These are phyloP conservation scores for Gadopsis bispinosus DNA, from an alignment of 2,797 vertebrate genomes.

Conservation along the genomic window DNA sequence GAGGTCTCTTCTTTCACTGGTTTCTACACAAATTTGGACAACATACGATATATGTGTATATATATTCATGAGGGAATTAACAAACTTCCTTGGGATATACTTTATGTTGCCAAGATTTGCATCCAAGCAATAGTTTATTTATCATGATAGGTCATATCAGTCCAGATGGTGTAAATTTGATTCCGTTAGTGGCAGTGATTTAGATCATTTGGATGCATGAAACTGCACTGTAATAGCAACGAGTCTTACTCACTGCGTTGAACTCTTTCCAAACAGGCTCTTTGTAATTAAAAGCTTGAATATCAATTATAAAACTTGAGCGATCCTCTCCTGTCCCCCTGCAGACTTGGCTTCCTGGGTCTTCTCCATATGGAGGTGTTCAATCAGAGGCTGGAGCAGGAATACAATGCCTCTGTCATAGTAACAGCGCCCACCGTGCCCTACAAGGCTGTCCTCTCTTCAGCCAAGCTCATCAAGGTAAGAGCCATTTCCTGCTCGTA, in stretches of 20 bases:
- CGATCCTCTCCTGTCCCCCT: constrained; percentile 19
- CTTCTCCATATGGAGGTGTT: constrained; percentile 99
- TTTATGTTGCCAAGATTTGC: constrained; percentile 13
- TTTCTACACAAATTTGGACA: constrained; percentile 8
- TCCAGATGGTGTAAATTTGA: constrained; percentile 39
- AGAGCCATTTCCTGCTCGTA: constrained; percentile 14
- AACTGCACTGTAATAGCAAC: background rate
- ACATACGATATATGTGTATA: background rate
- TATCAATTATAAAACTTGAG: constrained; percentile 28
- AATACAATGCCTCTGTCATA: constrained; percentile 95
- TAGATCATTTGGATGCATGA: constrained; percentile 12
- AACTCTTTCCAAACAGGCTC: constrained; percentile 45
- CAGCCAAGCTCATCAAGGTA: constrained; percentile 95
- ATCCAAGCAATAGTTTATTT: constrained; percentile 36
- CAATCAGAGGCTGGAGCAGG: constrained; percentile 97
- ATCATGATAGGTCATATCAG: constrained; percentile 15
- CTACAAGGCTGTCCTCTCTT: constrained; percentile 93
- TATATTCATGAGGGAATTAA: constrained; percentile 7
- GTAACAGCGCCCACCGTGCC: constrained; percentile 95
- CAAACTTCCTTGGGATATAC: constrained; percentile 6
- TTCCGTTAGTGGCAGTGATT: constrained; percentile 5
- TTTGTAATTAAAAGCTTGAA: constrained; percentile 51
- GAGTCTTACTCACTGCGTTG: constrained; percentile 17
- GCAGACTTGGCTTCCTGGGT: constrained; percentile 95
- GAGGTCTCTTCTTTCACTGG: background rate